A percentile compares a stretch with the other conserved stretches of the same genome.
phyloP scores from a whole-genome alignment of 2,888 invertebrate species.

The Celastrina argiolus region DNA sequence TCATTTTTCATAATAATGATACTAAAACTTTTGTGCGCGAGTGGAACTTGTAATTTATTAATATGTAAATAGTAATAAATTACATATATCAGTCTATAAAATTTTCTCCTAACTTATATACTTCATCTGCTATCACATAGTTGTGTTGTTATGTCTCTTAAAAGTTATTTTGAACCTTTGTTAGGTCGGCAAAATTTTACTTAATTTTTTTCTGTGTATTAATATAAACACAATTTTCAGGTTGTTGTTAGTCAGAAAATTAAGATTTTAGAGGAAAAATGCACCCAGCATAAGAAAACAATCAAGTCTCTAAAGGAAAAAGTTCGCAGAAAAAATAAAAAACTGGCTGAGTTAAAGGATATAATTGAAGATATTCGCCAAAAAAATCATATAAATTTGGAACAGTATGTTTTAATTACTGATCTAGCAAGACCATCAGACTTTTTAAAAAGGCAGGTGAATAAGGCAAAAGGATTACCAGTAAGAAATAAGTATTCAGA shows the following conservation, averaged over 20 bases:
- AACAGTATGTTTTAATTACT: background rate
- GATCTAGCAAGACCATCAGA: background rate
- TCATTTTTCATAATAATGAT: no score
- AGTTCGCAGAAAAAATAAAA: conserved; percentile 11
- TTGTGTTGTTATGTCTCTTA: no score
- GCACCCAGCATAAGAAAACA: background rate
- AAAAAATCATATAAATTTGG: background rate
- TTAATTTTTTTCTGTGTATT: no score
- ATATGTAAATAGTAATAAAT: no score
- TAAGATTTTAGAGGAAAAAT: background rate
- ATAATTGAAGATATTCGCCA: conserved; percentile 9
- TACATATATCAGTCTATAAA: no score
- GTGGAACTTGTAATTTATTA: no score
- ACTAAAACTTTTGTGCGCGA: no score
- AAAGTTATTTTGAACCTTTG: no score
- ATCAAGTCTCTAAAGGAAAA: conserved; percentile 9
- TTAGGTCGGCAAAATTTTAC: no score
- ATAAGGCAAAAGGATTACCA: conserved; percentile 6
- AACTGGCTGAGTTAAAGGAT: conserved; percentile 2
- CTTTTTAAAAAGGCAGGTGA: conserved; percentile 2
- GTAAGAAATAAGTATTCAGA: background rate
- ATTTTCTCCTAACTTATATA: no score
- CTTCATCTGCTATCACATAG: no score
- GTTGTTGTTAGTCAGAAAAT: background rate
- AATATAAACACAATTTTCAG: no score